Conservation (phyloP, 2,888 invertebrate genomes). For the Watsonalla binaria region DNA sequence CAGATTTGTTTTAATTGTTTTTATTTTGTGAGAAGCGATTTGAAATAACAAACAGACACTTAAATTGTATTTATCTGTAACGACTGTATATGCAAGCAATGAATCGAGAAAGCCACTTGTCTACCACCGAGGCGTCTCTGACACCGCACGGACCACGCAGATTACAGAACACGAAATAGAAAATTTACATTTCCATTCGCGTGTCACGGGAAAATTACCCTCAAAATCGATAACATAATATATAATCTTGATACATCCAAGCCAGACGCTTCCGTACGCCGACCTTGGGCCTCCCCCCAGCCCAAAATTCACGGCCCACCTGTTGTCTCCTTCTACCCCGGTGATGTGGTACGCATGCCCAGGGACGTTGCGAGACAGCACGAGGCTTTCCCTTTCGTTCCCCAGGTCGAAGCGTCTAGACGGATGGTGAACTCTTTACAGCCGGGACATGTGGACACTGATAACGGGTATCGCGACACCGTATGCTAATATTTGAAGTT, state of each 20-base stretch:
- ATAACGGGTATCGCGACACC: constrained; percentile 31
- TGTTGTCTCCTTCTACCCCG: constrained; percentile 55
- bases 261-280: constrained; percentile 73
- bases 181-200: constrained; percentile 8
- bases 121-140: background rate
- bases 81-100: no score
- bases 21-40: no score
- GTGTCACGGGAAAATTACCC: constrained; percentile 37
- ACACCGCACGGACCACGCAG: background rate
- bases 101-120: no score
- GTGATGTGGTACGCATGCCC: constrained; percentile 63
- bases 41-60: no score
- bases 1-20: no score
- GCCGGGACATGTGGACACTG: constrained; percentile 38
- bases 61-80: no score
- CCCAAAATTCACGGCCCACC: constrained; percentile 54
- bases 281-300: constrained; percentile 59
- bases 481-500: constrained; percentile 44
- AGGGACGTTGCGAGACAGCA: constrained; percentile 52
- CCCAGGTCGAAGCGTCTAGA: constrained; percentile 75
- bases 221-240: constrained; percentile 60
- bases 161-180: background rate
- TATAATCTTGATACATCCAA: constrained; percentile 61
- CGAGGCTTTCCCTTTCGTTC: constrained; percentile 47
- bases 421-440: constrained; percentile 72